Percentiles rank a stretch among this genome's conserved stretches.
Evolutionary conservation across 2,888 invertebrate species (phyloP).

Genomic region (Xanthorhoe spadicearia): DNA sequence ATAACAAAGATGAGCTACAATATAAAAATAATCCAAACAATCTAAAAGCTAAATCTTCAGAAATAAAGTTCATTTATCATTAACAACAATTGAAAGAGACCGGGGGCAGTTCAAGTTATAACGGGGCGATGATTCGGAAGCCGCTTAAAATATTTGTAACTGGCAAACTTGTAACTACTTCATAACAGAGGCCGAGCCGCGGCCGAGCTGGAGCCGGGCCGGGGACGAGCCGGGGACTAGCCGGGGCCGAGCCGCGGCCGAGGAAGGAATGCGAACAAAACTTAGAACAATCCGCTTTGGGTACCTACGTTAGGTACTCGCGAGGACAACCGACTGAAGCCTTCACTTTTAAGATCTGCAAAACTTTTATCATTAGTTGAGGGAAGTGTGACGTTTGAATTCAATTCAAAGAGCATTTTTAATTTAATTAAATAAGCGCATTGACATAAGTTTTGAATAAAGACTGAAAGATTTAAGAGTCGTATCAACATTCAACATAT

Average conservation of each 20-base stretch:
- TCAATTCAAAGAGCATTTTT: no score
- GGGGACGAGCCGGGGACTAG: constrained; percentile 10
- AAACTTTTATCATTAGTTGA: neutral
- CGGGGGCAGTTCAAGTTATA: constrained; percentile 2
- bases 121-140: constrained; percentile 24
- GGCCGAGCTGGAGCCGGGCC: no score
- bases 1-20: neutral
- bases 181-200: constrained; percentile 19
- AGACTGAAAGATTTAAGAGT: no score
- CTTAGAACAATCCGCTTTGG: constrained; percentile 23
- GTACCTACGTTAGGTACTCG: neutral
- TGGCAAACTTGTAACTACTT: constrained; percentile 36
- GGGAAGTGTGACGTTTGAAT: neutral
- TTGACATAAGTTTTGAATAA: no score
- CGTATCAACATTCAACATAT: no score
- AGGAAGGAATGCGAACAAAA: constrained; percentile 16
- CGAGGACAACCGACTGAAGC: neutral
- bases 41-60: neutral
- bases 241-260: constrained; percentile 12
- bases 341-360: neutral
- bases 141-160: constrained; percentile 38
- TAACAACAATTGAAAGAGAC: neutral
- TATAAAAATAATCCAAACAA: neutral
- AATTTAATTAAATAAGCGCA: no score
- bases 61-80: neutral